phyloP scores from a whole-genome alignment of 1,140 invertebrate species.

The Drosophila rhopaloa region DNA sequence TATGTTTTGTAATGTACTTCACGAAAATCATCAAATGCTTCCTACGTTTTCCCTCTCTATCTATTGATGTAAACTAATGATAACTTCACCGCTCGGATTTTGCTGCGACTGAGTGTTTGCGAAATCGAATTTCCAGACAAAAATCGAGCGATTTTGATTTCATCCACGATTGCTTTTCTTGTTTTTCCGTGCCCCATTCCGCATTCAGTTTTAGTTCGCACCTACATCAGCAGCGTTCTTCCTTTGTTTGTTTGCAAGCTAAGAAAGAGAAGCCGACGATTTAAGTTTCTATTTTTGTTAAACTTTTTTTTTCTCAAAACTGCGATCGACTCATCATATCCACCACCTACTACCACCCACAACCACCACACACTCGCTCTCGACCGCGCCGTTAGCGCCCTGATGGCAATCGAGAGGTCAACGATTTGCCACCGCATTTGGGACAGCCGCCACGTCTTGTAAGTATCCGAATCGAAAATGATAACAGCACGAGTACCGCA shows the following conservation, averaged over 20 bases:
- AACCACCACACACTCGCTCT: conserved; percentile 54
- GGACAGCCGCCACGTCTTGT: conserved; percentile 77
- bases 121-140: conserved; percentile 4
- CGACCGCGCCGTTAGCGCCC: conserved; percentile 52
- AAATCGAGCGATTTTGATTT: conserved; percentile 12
- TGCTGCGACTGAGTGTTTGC: conserved; percentile 1
- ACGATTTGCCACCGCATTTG: conserved; percentile 77
- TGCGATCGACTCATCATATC: conserved; percentile 80
- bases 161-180: conserved; percentile 66
- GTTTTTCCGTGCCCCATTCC: conserved; percentile 42
- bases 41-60: conserved; percentile 20
- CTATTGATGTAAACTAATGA: conserved; percentile 11
- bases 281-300: conserved; percentile 73
- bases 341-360: conserved; percentile 68
- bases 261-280: conserved; percentile 36
- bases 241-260: conserved; percentile 28
- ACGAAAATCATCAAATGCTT: conserved; percentile 82
- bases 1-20: conserved; percentile 44
- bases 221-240: conserved; percentile 8
- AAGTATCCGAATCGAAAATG: conserved; percentile 68
- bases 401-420: conserved; percentile 81
- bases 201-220: conserved; percentile 33
- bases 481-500: conserved; percentile 64
- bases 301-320: conserved; percentile 64
- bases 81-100: not conserved